Base-by-base conservation (phyloP, 37 sponge, comb jelly and placozoan species). In the Chondrilla cf. caribensis region DNA sequence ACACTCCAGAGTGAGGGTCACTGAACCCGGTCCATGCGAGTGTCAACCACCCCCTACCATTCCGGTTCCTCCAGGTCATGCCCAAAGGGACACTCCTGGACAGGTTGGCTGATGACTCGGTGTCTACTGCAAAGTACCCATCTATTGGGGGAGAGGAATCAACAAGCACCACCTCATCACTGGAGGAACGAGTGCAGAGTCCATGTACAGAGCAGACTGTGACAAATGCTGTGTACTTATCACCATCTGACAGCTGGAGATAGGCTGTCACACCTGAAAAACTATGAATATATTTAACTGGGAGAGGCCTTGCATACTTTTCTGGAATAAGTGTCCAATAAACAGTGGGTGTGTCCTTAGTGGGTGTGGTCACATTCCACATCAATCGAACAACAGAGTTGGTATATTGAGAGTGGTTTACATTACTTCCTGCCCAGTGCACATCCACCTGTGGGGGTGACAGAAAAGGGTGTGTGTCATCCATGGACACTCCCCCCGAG, bases 141-240 rank as follows among this genome's bases (percentile, higher is more conserved):
- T 88, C 93, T 60, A 84, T 89, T 33, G 96, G 96, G 31, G 87
- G 93, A 18, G 89, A 83, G 26, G 90, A 90, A 59, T 95, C 96
- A 2, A 95, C 71, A 3, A 95, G 86, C 14, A 90, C 84, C 5
- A 43, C 39, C 72, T 28, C 28, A 7, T 86, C 59, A 17, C 29
- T 44, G 31, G 38, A 28, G 21, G 70, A 26, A 21, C 17, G 54
- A 1, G 72, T 38, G 47, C 96, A 95, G 22, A 87, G 70, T 19
- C 84, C 88, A 33, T 86, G 86, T 40, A 36, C 62, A 60, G 85
- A 82, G 66, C 96, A 95, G 9, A 79, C 88, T 26, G 78, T 87
- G 28, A 92, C 77, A 4, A 35, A 7, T 18, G 78, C 84, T 7
- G 37, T 37, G 83, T 91, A 87, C 17, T 28, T 5, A 15, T 79